Conservation (phyloP, 2,113 vertebrate genomes). For the Pelecanus crispus region DNA sequence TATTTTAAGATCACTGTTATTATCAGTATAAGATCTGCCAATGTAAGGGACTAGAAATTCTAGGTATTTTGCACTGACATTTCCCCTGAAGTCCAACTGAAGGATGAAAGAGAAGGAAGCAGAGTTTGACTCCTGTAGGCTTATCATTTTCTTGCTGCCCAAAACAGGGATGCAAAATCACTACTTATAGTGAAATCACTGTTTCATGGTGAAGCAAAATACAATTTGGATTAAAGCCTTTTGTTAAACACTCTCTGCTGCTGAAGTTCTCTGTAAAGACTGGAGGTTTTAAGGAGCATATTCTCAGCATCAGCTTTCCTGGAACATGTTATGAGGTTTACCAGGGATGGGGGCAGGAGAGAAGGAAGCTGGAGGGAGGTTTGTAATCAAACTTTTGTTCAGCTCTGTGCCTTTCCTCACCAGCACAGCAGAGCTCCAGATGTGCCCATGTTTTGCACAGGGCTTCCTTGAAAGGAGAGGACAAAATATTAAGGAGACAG, state of each 20-base stretch:
- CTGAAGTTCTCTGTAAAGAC: background rate
- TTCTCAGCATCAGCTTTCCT: background rate
- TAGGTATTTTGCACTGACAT: background rate
- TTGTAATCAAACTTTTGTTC: background rate
- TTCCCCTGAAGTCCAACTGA: background rate
- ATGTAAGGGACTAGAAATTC: background rate
- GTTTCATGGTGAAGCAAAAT: accelerated
- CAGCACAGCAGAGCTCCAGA: background rate
- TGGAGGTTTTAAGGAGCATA: background rate
- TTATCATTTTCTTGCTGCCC: background rate
- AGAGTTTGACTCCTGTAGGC: background rate
- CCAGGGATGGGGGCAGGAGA: background rate
- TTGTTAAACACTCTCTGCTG: background rate
- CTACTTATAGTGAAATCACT: background rate
- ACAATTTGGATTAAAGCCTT: background rate
- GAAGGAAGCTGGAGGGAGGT: background rate
- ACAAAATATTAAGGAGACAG: background rate
- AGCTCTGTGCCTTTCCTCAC: background rate
- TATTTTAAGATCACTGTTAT: background rate
- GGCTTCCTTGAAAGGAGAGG: background rate
- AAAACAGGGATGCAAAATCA: background rate
- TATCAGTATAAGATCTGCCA: background rate
- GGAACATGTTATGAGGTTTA: background rate
- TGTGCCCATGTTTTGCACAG: background rate
- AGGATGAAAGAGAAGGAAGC: background rate